A percentile compares a stretch with the other conserved stretches of the same genome.
Conservation (phyloP, 2,113 vertebrate species). For the Actinemys pallida region DNA sequence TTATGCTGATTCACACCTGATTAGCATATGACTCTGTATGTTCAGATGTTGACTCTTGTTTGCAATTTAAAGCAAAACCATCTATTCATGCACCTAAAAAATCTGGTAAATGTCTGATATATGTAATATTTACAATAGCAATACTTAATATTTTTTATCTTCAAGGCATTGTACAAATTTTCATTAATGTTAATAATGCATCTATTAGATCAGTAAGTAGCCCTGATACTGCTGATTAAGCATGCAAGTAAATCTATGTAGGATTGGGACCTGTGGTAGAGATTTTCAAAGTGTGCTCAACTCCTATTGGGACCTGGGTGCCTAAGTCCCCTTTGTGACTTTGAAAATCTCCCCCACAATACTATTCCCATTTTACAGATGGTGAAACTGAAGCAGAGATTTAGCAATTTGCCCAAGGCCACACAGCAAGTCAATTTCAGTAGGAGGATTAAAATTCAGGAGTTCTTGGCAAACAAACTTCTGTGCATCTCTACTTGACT, state of each 20-base stretch:
- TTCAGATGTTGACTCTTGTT: not conserved
- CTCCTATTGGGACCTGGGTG: not conserved
- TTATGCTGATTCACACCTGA: not conserved
- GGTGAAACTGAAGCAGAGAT: not conserved
- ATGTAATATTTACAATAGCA: not conserved
- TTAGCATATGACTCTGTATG: not conserved
- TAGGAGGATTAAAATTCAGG: not conserved
- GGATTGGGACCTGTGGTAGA: not conserved
- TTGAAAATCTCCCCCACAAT: not conserved
- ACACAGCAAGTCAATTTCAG: not conserved
- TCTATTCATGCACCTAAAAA: not conserved
- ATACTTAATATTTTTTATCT: not conserved
- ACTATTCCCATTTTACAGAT: not conserved
- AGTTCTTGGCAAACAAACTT: not conserved
- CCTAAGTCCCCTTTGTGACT: constrained; percentile 33
- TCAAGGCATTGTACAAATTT: not conserved
- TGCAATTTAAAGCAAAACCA: not conserved
- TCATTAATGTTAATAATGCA: not conserved
- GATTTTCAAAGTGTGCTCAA: not conserved
- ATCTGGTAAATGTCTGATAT: not conserved
- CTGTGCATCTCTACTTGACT: not conserved
- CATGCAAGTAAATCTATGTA: not conserved
- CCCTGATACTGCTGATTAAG: not conserved
- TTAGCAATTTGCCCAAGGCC: not conserved
- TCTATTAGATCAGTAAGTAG: not conserved